Evolutionary conservation across 2,113 vertebrate species (phyloP).

Genomic region (Sorex araneus): DNA sequence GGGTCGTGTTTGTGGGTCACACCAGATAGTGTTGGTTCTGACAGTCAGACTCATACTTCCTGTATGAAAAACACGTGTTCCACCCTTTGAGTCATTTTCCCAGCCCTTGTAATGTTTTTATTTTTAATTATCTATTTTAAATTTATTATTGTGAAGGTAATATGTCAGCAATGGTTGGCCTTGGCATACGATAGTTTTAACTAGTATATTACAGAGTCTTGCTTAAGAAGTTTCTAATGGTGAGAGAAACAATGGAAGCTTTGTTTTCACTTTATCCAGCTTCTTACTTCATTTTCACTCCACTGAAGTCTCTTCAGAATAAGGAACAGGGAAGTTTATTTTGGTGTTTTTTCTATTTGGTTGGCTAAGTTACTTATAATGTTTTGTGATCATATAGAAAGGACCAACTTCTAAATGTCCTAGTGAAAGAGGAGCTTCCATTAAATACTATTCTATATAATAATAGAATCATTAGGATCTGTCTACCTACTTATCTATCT

Average conservation of each 20-base stretch:
- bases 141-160: too few species aligned
- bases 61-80: too few species aligned
- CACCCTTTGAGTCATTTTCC: too few species aligned
- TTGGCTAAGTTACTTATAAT: not conserved
- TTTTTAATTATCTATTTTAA: too few species aligned
- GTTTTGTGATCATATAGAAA: not conserved
- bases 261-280: not conserved
- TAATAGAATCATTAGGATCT: not conserved
- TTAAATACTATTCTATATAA: not conserved
- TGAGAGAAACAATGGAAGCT: not conserved
- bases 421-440: not conserved
- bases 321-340: not conserved
- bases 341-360: not conserved
- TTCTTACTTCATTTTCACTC: not conserved
- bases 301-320: not conserved
- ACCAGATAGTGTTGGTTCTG: too few species aligned
- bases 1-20: too few species aligned
- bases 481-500: not conserved
- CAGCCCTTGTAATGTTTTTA: too few species aligned
- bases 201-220: not conserved
- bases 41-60: too few species aligned
- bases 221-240: not conserved
- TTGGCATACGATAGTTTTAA: not conserved
- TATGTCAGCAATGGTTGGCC: too few species aligned
- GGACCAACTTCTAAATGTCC: not conserved